Base-by-base conservation (phyloP, 2,797 vertebrate species). In the Onychomys arenicola region DNA sequence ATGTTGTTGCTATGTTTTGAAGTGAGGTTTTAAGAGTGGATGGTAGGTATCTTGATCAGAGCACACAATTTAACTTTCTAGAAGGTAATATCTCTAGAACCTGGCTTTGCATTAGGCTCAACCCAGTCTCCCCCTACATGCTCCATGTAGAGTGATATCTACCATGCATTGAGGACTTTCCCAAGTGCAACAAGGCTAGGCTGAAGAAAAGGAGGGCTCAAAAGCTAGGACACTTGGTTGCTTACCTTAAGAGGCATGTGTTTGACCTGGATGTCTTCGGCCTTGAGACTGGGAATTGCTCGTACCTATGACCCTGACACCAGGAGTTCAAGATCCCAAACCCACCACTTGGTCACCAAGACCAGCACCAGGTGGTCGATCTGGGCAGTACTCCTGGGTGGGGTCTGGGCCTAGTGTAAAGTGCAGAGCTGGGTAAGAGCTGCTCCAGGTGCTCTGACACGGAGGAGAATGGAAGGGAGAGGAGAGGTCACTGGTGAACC, bases 91-190 rank as follows among this genome's bases (percentile, higher is more conserved):
- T 52, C 46, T 43, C 69, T 25, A 40, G 9, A 0, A 7, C n/a
- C 7, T 2, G 59, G 67, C 29, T 49, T n/a, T 89, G 0, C 3
- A 52, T 55, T 27, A 32, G 37, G 46, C n/a, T 59, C 71, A 13
- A 9, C 17, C 1, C 32, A 46, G 17, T 63, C n/a, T 40, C 43
- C 6, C 7, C 1, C 3, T 0, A 10, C 37, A 49, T 49, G 12
- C 46, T 4, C 46, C 40, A 29, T 2, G 2, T 1, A 8, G 55
- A 63, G 59, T 14, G 9, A n/a, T 5, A 12, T 83, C 69, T 5
- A 11, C 27, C 37, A 13, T 21, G 27, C n/a, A 13, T 0, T 10
- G 27, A 32, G 6, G 32, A 40, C 37, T 23, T 82, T 37, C 37
- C 46, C 23, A 86, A 43, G 29, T 8, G 0, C 46, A 6, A 37